These are phyloP conservation scores for Scaptodrosophila latifasciaeformis DNA, from an alignment of 2,888 invertebrate species.

Conservation along the genomic window DNA sequence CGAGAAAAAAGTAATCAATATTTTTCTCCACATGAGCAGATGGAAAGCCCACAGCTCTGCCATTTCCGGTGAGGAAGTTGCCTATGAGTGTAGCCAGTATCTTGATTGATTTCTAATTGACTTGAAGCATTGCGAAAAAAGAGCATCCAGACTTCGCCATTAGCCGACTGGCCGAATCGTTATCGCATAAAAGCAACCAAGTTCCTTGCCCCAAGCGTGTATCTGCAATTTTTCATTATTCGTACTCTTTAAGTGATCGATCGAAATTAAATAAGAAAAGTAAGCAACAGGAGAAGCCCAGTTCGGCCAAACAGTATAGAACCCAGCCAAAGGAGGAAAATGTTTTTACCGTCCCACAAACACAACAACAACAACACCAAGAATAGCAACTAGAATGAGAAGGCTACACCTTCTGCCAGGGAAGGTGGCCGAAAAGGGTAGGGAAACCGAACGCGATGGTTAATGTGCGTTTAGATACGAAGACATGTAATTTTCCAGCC, in stretches of 20 bases:
- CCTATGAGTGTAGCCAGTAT: too few relatives aligned
- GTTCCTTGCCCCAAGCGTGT: constrained; percentile 46
- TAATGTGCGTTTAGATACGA: constrained; percentile 67
- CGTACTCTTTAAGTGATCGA: constrained; percentile 56
- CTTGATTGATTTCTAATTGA: too few relatives aligned
- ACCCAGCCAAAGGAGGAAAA: constrained; percentile 33
- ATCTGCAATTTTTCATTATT: constrained; percentile 61
- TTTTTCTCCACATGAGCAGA: background rate
- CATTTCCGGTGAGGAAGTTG: too few relatives aligned
- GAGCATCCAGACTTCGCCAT: too few relatives aligned
- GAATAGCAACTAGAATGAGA: background rate
- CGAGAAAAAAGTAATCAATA: too few relatives aligned
- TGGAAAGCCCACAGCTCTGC: background rate
- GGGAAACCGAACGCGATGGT: constrained; percentile 53
- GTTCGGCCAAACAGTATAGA: background rate
- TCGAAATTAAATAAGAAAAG: constrained; percentile 64
- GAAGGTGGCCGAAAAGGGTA: too few relatives aligned
- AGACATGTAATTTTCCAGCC: constrained; percentile 64
- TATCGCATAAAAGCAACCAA: constrained; percentile 18
- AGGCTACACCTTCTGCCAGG: too few relatives aligned
- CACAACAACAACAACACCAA: constrained; percentile 10
- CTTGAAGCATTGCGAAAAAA: too few relatives aligned
- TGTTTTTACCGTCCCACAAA: constrained; percentile 12
- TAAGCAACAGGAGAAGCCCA: constrained; percentile 41
- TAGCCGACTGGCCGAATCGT: too few relatives aligned